These are phyloP conservation scores for Alectura lathami DNA, from an alignment of 2,113 vertebrate genomes.

Conservation along the genomic window DNA sequence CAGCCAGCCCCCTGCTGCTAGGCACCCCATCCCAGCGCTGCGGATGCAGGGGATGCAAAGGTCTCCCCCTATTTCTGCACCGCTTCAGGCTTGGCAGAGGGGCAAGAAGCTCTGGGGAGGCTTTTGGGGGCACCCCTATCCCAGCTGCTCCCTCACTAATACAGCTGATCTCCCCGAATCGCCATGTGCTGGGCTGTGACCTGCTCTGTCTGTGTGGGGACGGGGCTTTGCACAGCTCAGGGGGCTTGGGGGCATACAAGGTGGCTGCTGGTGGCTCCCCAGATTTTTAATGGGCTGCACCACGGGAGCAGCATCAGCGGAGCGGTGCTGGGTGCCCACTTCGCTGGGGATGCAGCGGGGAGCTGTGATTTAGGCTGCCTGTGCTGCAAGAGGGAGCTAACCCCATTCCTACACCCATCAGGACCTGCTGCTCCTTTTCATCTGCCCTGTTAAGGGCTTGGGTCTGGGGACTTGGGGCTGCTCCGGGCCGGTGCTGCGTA, in stretches of 20 bases:
- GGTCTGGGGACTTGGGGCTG: neutral
- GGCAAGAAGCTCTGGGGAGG: neutral
- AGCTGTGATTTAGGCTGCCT: neutral
- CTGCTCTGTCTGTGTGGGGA: neutral
- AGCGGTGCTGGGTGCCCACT: fast-evolving
- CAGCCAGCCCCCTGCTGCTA: fast-evolving
- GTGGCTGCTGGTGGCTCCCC: neutral
- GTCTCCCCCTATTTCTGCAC: neutral
- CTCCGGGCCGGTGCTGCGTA: neutral
- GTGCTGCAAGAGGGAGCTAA: fast-evolving
- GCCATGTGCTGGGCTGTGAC: fast-evolving
- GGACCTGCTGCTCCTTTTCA: neutral
- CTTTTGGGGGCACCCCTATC: neutral
- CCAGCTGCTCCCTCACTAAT: neutral
- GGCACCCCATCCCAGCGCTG: fast-evolving
- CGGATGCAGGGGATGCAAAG: neutral
- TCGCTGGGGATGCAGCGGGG: fast-evolving
- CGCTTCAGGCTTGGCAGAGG: fast-evolving
- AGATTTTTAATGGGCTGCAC: neutral
- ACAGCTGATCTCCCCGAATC: fast-evolving
- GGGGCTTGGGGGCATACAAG: neutral
- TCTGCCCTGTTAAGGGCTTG: neutral
- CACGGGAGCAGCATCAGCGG: fast-evolving
- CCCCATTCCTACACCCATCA: fast-evolving
- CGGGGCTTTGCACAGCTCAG: neutral